Conservation (phyloP, 2,888 invertebrate species). For the Sphaerophoria taeniata region DNA sequence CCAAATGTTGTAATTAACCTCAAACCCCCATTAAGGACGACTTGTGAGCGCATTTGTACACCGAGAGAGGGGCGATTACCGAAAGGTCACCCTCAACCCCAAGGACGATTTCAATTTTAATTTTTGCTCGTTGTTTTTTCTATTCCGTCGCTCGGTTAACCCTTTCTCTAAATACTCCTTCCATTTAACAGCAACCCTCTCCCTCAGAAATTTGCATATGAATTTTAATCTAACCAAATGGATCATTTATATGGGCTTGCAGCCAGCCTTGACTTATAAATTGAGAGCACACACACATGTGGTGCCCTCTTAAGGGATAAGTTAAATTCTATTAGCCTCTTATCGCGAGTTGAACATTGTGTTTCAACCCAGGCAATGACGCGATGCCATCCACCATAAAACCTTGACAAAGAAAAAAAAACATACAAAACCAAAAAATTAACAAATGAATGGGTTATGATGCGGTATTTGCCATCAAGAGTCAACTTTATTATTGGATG, state of each 20-base stretch:
- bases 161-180: constrained; percentile 24
- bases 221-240: constrained; percentile 75
- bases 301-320: constrained; percentile 73
- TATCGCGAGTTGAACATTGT: constrained; percentile 70
- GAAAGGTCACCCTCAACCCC: constrained; percentile 44
- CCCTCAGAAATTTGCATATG: constrained; percentile 74
- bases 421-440: constrained; percentile 6
- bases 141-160: constrained; percentile 18
- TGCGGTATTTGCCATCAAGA: constrained; percentile 70
- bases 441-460: constrained; percentile 70
- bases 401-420: constrained; percentile 3
- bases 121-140: constrained; percentile 31
- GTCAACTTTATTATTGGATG: constrained; percentile 74
- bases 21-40: constrained; percentile 72
- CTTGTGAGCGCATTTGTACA: too few relatives aligned
- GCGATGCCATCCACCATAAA: constrained; percentile 24
- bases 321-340: constrained; percentile 75
- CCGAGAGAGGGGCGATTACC: constrained; percentile 11
- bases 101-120: constrained; percentile 63
- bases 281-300: constrained; percentile 49
- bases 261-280: constrained; percentile 43
- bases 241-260: constrained; percentile 66
- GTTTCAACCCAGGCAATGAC: background rate
- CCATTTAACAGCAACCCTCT: background rate
- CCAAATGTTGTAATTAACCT: constrained; percentile 79